Evolutionary conservation across 2,888 invertebrate genomes (phyloP), one percentile per base, ranked within the genome.

Genomic region (Epistrophe eligans): DNA sequence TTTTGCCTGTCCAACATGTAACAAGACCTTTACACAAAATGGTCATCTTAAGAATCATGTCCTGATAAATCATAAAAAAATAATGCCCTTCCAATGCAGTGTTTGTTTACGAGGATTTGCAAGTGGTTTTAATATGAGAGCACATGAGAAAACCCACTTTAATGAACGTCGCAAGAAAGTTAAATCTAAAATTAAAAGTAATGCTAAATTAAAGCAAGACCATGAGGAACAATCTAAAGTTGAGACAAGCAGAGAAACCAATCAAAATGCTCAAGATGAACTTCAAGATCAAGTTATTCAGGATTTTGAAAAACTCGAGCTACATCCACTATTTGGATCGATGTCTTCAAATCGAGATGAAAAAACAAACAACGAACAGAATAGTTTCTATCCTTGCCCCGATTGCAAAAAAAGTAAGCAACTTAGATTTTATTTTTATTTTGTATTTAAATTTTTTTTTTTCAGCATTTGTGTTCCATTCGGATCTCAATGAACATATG

Each of bases 21-120:
- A 94, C 0, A 93, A 94, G 71, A 94, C 94, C 0, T 95, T 95
- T 73, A 94, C 94, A 57, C 95, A 95, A 90, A 95, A 94, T 89
- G 94, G 94, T 0, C 95, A 95, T 89, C 90, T 95, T 43, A 93
- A 93, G 0, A 95, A 95, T 82, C 95, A 95, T 88, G 92, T 70
- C 24, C 24, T 55, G 10, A 55, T 70, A 55, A n/a, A 38, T 28
- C 70, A 70, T 55, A 40, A 52, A 28, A 55, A 55, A 28, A 52
- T 70, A 52, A 70, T 40, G 55, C 70, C 70, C 24, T 70, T 55
- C 55, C 52, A 70, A 35, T 70, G 70, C 17, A 40, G 11, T 0
- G 11, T 40, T 38, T 70, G 70, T 4, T 55, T 55, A 2, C 24
- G 70, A 15, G 70, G 55, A 7, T 70, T 70, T 28, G 38, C 52